Evolutionary conservation across 2,888 invertebrate genomes (phyloP).

Genomic region (Oxyteleia sp.): DNA sequence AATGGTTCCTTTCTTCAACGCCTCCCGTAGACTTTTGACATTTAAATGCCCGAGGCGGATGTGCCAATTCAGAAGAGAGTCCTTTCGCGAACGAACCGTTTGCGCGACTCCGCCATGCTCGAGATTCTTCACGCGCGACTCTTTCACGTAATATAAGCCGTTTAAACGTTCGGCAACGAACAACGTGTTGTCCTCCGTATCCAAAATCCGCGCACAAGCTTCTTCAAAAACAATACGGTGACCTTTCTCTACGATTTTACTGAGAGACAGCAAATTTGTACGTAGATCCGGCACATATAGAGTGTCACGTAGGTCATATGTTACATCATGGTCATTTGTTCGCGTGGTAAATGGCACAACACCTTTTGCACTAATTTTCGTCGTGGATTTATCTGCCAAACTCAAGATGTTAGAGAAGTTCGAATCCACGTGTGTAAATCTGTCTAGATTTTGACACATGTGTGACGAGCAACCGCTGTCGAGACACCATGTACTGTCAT

Average conservation of each 20-base stretch:
- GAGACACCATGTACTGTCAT: slow-evolving; percentile 38
- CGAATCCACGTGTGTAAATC: slow-evolving; percentile 8
- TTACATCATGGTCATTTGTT: background rate
- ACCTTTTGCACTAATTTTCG: slow-evolving; percentile 31
- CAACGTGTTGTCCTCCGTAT: background rate
- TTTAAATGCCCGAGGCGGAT: slow-evolving; percentile 10
- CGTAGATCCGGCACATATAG: slow-evolving; percentile 39
- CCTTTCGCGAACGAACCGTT: background rate
- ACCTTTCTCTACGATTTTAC: slow-evolving; percentile 36
- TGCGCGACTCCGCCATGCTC: background rate
- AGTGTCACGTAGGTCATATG: slow-evolving; percentile 16
- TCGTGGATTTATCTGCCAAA: slow-evolving; percentile 20
- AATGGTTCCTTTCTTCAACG: background rate
- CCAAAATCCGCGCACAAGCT: slow-evolving; percentile 7
- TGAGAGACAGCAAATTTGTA: slow-evolving; percentile 29
- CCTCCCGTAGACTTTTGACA: background rate
- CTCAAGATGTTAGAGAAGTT: background rate
- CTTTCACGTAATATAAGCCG: slow-evolving; percentile 9
- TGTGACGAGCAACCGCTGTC: slow-evolving; percentile 65
- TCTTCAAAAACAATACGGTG: slow-evolving; percentile 13
- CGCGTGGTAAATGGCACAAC: slow-evolving; percentile 21
- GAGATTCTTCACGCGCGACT: background rate
- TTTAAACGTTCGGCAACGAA: slow-evolving; percentile 16
- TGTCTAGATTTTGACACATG: slow-evolving; percentile 45
- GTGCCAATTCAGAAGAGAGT: background rate